A percentile compares a stretch with the other conserved stretches of the same genome.
Conservation (phyloP, 2,113 vertebrate genomes). For the Oryzias woworae region DNA sequence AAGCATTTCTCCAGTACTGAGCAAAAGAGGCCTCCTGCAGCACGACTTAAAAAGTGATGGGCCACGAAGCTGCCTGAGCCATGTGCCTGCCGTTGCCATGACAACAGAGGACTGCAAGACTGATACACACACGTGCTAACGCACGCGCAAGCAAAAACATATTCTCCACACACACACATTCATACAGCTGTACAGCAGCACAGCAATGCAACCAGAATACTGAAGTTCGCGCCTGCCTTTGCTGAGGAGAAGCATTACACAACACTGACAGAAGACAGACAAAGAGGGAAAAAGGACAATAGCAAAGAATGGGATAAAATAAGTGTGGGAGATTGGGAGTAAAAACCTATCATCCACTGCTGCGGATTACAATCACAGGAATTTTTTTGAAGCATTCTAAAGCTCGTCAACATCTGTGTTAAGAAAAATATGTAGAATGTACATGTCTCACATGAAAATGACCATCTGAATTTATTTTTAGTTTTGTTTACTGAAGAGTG, state of each 20-base stretch:
- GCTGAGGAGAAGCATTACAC: constrained; percentile 72
- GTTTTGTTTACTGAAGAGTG: no score
- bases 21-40: constrained; percentile 70
- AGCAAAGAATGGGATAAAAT: constrained; percentile 3
- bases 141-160: constrained; percentile 46
- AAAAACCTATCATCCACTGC: constrained; percentile 28
- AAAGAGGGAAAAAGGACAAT: constrained; percentile 22
- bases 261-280: constrained; percentile 68
- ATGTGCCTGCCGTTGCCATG: constrained; percentile 78
- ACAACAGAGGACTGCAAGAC: constrained; percentile 79
- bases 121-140: constrained; percentile 48
- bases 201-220: constrained; percentile 79
- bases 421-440: not conserved
- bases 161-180: constrained; percentile 45
- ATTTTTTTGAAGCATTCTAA: constrained; percentile 22
- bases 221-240: constrained; percentile 68
- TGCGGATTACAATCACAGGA: constrained; percentile 41
- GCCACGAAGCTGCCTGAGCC: constrained; percentile 74
- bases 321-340: constrained; percentile 22
- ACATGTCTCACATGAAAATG: no score
- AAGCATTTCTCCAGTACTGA: constrained; percentile 45
- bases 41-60: constrained; percentile 73
- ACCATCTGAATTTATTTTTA: no score
- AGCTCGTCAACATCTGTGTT: not conserved
- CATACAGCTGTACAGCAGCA: constrained; percentile 70